phyloP scores from a whole-genome alignment of 92 coral and sea anemone genomes.

The Isaurus tuberculatus region DNA sequence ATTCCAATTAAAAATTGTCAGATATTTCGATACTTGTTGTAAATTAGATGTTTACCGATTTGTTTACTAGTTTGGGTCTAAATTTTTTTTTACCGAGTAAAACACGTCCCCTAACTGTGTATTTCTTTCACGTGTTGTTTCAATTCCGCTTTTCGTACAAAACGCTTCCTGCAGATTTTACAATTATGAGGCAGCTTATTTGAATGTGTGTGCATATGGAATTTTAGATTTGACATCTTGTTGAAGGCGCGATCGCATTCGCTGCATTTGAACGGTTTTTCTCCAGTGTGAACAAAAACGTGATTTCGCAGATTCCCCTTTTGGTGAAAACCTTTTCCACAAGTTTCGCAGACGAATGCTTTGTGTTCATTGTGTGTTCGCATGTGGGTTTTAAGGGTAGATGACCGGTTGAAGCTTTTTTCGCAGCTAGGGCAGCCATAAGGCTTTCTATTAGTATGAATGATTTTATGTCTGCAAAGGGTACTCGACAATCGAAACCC shows the following conservation, averaged over 20 bases:
- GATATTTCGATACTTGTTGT: neutral
- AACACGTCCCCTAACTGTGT: slow-evolving; percentile 51
- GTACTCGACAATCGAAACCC: slow-evolving; percentile 99
- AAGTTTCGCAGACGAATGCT: slow-evolving; percentile 89
- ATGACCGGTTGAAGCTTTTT: slow-evolving; percentile 92
- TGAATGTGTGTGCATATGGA: slow-evolving; percentile 96
- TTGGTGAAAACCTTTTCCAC: slow-evolving; percentile 99
- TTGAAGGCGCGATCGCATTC: slow-evolving; percentile 94
- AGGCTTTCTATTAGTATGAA: slow-evolving; percentile 97
- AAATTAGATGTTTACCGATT: neutral
- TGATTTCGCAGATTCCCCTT: slow-evolving; percentile 97
- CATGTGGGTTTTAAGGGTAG: slow-evolving; percentile 94
- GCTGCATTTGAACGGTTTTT: slow-evolving; percentile 91
- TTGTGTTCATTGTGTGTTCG: slow-evolving; percentile 95
- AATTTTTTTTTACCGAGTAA: neutral
- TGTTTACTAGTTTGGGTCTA: neutral
- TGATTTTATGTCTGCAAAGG: slow-evolving; percentile 94
- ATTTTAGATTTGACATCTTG: slow-evolving; percentile 97
- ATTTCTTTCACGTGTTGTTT: slow-evolving; percentile 76
- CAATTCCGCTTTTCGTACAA: slow-evolving; percentile 77
- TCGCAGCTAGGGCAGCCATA: slow-evolving; percentile 87
- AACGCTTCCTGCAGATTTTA: slow-evolving; percentile 79
- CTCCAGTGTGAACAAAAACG: slow-evolving; percentile 98
- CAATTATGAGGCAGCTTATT: slow-evolving; percentile 85
- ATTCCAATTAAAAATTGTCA: neutral